Evolutionary conservation across 2,113 vertebrate genomes (phyloP).

Genomic region (Carlito syrichta): DNA sequence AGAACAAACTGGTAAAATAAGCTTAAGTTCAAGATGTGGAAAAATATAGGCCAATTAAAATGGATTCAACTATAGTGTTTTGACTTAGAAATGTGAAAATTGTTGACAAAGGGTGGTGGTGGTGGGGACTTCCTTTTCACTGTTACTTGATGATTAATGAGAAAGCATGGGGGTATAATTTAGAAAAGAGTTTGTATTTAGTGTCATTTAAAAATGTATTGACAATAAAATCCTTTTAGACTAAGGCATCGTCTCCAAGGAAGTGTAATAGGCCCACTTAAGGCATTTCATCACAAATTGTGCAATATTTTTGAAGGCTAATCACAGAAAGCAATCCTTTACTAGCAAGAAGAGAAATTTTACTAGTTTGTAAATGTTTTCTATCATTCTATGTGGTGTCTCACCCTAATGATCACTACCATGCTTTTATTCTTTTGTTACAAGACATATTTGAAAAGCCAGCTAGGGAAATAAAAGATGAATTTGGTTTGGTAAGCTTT

Average conservation of each 20-base stretch:
- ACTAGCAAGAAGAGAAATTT: not conserved
- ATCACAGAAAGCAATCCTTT: not conserved
- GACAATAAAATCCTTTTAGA: not conserved
- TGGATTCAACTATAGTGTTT: not conserved
- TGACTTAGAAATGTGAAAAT: not conserved
- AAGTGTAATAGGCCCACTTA: not conserved
- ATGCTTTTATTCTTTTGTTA: not conserved
- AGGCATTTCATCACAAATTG: not conserved
- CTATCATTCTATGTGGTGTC: not conserved
- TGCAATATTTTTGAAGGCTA: constrained; percentile 27
- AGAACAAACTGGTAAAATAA: not conserved
- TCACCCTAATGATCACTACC: not conserved
- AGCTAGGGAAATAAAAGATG: not conserved
- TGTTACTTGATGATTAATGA: constrained; percentile 1
- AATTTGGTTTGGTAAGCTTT: constrained; percentile 13
- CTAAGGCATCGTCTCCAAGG: not conserved
- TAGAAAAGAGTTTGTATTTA: not conserved
- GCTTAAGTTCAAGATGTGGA: not conserved
- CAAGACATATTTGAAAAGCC: not conserved
- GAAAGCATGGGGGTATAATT: not conserved
- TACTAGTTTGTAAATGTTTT: not conserved
- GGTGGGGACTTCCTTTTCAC: not conserved
- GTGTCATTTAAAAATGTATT: constrained; percentile 24
- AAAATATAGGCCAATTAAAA: not conserved
- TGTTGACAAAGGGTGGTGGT: not conserved